A percentile compares a stretch with the other conserved stretches of the same genome.
phyloP scores from a whole-genome alignment of 2,797 vertebrate species.

The Poecilia wingei region DNA sequence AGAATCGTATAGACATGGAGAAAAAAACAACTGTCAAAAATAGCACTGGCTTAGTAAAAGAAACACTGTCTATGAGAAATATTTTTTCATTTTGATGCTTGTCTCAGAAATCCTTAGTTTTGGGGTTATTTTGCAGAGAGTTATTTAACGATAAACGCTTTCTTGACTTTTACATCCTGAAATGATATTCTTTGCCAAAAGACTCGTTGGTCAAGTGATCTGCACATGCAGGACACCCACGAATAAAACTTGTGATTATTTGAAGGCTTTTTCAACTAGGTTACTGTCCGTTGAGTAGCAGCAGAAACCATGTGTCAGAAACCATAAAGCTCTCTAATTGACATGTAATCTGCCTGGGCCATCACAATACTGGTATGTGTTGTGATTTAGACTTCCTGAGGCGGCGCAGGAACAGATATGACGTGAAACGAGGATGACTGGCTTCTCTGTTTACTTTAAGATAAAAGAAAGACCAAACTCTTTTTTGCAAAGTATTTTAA shows the following conservation, averaged over 20 bases:
- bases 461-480: background rate
- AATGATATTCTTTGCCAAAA: background rate
- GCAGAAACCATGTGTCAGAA: constrained; percentile 24
- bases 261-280: background rate
- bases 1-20: too few species aligned
- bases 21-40: background rate
- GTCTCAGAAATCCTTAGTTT: background rate
- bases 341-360: constrained; percentile 34
- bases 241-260: background rate
- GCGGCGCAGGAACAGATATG: background rate
- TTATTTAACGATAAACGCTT: background rate
- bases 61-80: background rate
- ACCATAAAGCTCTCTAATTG: constrained; percentile 42
- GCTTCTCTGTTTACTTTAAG: background rate
- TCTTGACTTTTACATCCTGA: background rate
- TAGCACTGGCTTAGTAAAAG: background rate
- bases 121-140: background rate
- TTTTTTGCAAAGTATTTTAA: background rate
- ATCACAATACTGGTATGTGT: constrained; percentile 46
- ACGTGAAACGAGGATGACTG: background rate
- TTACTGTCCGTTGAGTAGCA: constrained; percentile 5
- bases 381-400: constrained; percentile 41
- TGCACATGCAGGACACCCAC: constrained; percentile 2
- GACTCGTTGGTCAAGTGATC: background rate
- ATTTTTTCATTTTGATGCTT: background rate